Evolutionary conservation across 2,113 vertebrate species (phyloP).

Genomic region (Nesospiza acunhae): DNA sequence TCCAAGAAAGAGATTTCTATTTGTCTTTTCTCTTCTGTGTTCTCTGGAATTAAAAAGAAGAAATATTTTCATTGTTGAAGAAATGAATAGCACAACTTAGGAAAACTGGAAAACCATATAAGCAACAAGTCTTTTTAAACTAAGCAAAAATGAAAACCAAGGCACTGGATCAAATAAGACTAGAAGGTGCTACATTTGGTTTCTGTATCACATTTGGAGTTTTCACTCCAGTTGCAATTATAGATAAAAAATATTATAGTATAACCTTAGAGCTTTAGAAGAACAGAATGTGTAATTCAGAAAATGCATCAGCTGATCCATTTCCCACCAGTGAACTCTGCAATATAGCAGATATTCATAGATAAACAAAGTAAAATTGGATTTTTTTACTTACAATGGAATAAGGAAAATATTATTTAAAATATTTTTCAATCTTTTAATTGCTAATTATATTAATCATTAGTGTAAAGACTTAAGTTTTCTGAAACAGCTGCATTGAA

Average conservation of each 20-base stretch:
- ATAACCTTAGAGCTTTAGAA: neutral
- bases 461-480: neutral
- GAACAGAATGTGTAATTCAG: neutral
- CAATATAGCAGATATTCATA: neutral
- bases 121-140: constrained; percentile 13
- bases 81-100: neutral
- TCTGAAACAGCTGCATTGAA: neutral
- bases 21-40: neutral
- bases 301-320: neutral
- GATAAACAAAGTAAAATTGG: neutral
- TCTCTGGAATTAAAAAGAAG: constrained; percentile 8
- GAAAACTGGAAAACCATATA: neutral
- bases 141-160: constrained; percentile 7
- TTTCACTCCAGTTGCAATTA: neutral
- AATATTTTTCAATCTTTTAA: neutral
- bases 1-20: neutral
- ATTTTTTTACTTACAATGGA: neutral
- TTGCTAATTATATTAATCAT: neutral
- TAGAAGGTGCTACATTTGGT: neutral
- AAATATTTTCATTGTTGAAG: neutral
- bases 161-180: neutral
- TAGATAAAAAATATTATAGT: neutral
- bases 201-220: neutral
- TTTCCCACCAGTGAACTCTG: neutral
- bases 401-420: neutral